Conservation (phyloP, 2,888 invertebrate genomes). For the Parelbella ahira region DNA sequence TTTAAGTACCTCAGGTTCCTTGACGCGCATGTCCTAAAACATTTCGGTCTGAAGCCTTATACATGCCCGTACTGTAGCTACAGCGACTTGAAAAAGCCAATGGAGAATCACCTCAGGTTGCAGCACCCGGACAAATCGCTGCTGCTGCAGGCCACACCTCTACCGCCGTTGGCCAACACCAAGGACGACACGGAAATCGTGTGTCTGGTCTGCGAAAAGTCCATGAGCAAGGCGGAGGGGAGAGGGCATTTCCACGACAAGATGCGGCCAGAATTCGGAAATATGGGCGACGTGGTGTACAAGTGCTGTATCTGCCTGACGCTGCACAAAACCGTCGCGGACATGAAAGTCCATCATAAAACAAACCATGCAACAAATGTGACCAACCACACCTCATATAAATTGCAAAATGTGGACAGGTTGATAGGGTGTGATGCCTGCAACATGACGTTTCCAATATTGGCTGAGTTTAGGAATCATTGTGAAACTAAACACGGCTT, state of each 20-base stretch:
- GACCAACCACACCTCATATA: slow-evolving; percentile 48
- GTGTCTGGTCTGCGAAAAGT: slow-evolving; percentile 56
- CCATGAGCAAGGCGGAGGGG: slow-evolving; percentile 36
- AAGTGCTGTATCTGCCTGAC: slow-evolving; percentile 66
- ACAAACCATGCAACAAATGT: slow-evolving; percentile 38
- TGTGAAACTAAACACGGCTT: slow-evolving; percentile 42
- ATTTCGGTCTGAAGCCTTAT: slow-evolving; percentile 67
- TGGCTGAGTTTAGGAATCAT: slow-evolving; percentile 46
- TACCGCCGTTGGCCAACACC: slow-evolving; percentile 31
- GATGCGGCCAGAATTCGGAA: slow-evolving; percentile 42
- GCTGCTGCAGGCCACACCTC: slow-evolving; percentile 27
- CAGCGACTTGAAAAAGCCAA: slow-evolving; percentile 39
- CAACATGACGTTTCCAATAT: slow-evolving; percentile 38
- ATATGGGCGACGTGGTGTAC: slow-evolving; percentile 55
- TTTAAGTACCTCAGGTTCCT: slow-evolving; percentile 36
- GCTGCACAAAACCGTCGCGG: slow-evolving; percentile 44
- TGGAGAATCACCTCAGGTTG: slow-evolving; percentile 48
- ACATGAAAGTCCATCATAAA: slow-evolving; percentile 56
- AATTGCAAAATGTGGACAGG: slow-evolving; percentile 37
- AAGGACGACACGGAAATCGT: slow-evolving; percentile 31
- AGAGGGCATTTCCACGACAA: slow-evolving; percentile 44
- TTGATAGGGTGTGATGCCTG: slow-evolving; percentile 43
- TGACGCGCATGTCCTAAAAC: slow-evolving; percentile 63
- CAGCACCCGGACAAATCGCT: slow-evolving; percentile 43
- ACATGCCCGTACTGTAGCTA: slow-evolving; percentile 62